These are phyloP conservation scores for Barnardius zonarius DNA, from an alignment of 2,113 vertebrate genomes.

Conservation along the genomic window DNA sequence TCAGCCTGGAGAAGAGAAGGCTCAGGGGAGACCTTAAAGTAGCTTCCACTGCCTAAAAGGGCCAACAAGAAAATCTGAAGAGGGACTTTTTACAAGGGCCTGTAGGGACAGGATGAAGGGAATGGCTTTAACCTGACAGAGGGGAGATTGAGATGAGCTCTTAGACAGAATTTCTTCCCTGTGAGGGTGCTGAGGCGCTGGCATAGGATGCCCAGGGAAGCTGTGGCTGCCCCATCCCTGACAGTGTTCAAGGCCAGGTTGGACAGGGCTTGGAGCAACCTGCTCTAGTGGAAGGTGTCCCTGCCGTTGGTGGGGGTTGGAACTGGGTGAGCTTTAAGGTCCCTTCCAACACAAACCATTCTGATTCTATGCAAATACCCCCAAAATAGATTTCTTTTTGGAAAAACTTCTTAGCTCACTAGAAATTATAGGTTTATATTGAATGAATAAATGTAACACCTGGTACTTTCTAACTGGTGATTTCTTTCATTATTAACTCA, in stretches of 20 bases:
- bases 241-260: neutral
- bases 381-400: neutral
- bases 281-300: neutral
- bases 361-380: neutral
- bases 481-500: constrained; percentile 9
- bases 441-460: neutral
- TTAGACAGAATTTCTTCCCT: neutral
- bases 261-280: neutral
- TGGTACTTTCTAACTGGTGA: neutral
- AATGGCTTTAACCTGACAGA: neutral
- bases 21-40: neutral
- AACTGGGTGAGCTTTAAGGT: neutral
- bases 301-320: neutral
- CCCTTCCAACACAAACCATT: neutral
- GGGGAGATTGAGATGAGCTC: neutral
- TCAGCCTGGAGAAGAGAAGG: neutral
- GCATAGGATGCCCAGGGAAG: neutral
- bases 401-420: neutral
- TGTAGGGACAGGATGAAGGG: neutral
- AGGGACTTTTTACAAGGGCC: neutral
- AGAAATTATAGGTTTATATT: neutral
- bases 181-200: neutral
- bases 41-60: neutral
- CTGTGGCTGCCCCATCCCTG: neutral
- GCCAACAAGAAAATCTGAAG: neutral